Conservation (phyloP, 1,140 invertebrate genomes). For the Lasaia peninsularis region DNA sequence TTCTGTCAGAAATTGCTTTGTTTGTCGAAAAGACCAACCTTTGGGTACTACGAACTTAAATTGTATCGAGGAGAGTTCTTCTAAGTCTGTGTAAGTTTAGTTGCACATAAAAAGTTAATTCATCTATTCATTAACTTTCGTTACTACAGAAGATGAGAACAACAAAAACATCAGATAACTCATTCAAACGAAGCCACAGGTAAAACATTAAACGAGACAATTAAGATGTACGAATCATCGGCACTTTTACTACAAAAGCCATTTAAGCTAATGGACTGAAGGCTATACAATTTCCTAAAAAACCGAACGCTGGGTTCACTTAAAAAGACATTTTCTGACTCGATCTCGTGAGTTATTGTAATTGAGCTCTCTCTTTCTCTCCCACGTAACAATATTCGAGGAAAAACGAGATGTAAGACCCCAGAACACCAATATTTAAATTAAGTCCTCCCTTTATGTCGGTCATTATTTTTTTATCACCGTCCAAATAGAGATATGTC, state of each 20-base stretch:
- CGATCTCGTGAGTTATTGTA: conserved; percentile 52
- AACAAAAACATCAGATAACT: too few species aligned
- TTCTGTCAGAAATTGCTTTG: too few species aligned
- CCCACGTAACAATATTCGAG: not conserved
- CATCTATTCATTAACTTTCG: too few species aligned
- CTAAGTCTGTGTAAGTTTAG: too few species aligned
- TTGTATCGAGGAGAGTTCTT: too few species aligned
- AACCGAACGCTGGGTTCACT: conserved; percentile 47
- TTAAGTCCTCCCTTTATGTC: conserved; percentile 63
- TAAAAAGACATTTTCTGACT: conserved; percentile 60
- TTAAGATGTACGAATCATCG: conserved; percentile 3
- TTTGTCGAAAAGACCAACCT: too few species aligned
- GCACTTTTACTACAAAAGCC: conserved; percentile 25
- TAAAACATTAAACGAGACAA: not conserved
- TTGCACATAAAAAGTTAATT: too few species aligned
- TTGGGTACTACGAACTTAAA: too few species aligned
- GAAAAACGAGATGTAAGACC: conserved; percentile 29
- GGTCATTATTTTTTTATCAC: conserved; percentile 70
- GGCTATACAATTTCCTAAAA: conserved; percentile 37
- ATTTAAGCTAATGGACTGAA: conserved; percentile 35
- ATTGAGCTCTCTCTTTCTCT: conserved; percentile 2
- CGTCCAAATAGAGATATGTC: conserved; percentile 61
- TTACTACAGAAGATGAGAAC: too few species aligned
- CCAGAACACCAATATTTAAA: conserved; percentile 57
- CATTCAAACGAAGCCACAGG: too few species aligned